Evolutionary conservation across 2,888 invertebrate genomes (phyloP), one percentile per base, ranked within the genome.

Genomic region (Apodemia duryi): DNA sequence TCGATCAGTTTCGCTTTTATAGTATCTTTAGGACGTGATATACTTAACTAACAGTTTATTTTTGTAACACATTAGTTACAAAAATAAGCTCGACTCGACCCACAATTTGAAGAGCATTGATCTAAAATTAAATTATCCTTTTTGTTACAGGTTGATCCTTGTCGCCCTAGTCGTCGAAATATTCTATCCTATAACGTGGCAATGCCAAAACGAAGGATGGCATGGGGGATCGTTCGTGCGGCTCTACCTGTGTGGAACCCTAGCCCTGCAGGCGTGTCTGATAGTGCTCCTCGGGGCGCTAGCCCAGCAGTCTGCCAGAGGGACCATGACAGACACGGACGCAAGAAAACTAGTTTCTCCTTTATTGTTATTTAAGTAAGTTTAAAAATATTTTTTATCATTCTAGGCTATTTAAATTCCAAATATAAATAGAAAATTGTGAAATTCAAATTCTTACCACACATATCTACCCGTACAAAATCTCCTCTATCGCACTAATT

Each of bases 271-370:
- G 67, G 93, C 93, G 13, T 80, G 93, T 54, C 93, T 95, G 65
- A 93, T 95, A 78, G 80, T 95, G 71, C 88, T 95, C 49, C 85
- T 95, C 69, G 92, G 94, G 60, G 93, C 93, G 38, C 89, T 96
- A 71, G 94, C 95, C 49, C 94, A 94, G 80, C 93, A 95, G 73
- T 95, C 95, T 71, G 94, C 95, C 11, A 93, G 94, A 74, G 98
- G 98, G 41, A 95, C 96, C 68, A 96, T 97, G 74, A 95, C 95
- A 68, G 95, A 97, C 73, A 93, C 94, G 38, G 93, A 94, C 65
- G 94, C 95, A 6, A 91, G 97, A 72, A 93, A 93, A 75, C 92
- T 93, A 74, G 96, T 97, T 11, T 93, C 96, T 7, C 94, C 95
- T 43, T 88, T 97, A 63, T 86, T 97, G 35, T 94, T 96, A 72